Evolutionary conservation across 2,797 vertebrate species (phyloP).

Genomic region (Aratinga solstitialis): DNA sequence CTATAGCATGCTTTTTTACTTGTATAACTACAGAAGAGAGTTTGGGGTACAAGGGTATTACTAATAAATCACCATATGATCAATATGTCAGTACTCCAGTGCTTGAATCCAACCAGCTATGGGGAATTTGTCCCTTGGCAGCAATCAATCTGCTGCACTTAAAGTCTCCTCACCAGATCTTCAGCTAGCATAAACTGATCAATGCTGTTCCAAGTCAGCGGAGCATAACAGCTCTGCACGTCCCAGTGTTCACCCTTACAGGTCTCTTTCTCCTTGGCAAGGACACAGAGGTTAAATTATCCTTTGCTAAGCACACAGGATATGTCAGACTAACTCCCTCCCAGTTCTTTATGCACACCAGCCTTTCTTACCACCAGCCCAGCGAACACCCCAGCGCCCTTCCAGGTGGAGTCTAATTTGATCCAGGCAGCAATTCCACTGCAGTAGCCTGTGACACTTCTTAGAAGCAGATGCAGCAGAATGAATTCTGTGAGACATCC

Average conservation of each 20-base stretch:
- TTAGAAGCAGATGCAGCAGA: neutral
- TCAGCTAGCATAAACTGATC: constrained; percentile 53
- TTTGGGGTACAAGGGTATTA: constrained; percentile 20
- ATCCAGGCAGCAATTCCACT: neutral
- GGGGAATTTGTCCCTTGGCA: constrained; percentile 43
- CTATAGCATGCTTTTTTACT: neutral
- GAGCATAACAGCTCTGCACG: neutral
- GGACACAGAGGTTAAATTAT: neutral
- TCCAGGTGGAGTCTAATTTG: neutral
- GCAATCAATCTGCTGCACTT: constrained; percentile 59
- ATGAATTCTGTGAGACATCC: neutral
- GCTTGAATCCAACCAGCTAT: constrained; percentile 20
- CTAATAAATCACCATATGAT: constrained; percentile 47
- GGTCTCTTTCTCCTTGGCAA: neutral
- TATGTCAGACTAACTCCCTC: neutral
- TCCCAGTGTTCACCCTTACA: neutral
- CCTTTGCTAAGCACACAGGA: neutral
- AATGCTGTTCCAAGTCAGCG: constrained; percentile 32
- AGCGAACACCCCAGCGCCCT: neutral
- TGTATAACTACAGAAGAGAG: neutral
- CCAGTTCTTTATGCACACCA: neutral
- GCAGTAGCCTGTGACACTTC: neutral
- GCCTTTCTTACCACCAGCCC: neutral
- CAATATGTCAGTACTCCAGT: constrained; percentile 36
- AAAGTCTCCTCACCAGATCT: constrained; percentile 39